Evolutionary conservation across 2,888 invertebrate species (phyloP).

Genomic region (Drosophila differens): DNA sequence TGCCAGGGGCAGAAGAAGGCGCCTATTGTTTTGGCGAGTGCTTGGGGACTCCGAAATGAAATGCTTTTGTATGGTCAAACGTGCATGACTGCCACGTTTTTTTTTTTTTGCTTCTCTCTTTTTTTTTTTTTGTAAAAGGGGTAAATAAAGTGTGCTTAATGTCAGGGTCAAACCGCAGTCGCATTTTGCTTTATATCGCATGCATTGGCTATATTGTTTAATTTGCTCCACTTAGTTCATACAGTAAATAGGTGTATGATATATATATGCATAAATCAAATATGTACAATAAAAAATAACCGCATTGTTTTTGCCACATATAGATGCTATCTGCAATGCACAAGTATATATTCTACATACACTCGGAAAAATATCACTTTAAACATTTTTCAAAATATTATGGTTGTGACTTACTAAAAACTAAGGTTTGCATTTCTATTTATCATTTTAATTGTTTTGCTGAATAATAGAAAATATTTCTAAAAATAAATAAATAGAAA

Average conservation of each 20-base stretch:
- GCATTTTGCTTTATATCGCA: conserved; percentile 32
- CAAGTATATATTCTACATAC: conserved; percentile 25
- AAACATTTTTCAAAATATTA: background rate
- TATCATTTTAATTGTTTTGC: background rate
- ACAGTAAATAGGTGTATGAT: conserved; percentile 14
- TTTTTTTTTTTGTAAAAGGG: background rate
- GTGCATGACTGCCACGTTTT: conserved; percentile 61
- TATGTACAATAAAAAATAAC: conserved; percentile 25
- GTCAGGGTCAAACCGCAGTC: conserved; percentile 68
- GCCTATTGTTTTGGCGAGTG: conserved; percentile 55
- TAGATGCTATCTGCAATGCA: conserved; percentile 37
- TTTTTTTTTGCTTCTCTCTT: background rate
- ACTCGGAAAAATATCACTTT: background rate
- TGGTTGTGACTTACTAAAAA: background rate
- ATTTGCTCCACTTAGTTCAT: conserved; percentile 23
- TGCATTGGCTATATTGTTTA: conserved; percentile 53
- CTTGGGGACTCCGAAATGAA: conserved; percentile 6
- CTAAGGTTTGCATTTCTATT: no score
- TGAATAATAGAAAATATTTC: background rate
- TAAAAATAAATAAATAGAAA: background rate
- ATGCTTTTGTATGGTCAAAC: conserved; percentile 64
- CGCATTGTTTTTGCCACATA: conserved; percentile 24
- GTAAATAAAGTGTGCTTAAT: conserved; percentile 55
- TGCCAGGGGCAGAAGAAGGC: background rate
- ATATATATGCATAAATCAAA: conserved; percentile 63